phyloP scores from a whole-genome alignment of 1,140 invertebrate genomes.

The Rhynchophorus ferrugineus region DNA sequence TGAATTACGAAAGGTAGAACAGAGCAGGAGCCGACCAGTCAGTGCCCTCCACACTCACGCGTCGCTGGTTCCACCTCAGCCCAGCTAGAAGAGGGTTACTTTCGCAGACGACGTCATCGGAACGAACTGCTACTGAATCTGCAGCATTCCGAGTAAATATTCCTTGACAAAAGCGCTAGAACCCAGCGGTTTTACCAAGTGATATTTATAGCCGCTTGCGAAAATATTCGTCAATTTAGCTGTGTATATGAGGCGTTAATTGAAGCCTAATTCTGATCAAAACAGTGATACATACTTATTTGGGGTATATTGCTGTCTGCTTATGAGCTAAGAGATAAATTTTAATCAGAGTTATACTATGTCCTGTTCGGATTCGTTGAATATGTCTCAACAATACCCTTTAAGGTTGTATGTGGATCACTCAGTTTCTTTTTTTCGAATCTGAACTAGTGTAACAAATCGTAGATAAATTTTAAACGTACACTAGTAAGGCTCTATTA shows the following conservation, averaged over 20 bases:
- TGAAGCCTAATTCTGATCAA: not conserved
- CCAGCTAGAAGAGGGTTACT: conserved; percentile 43
- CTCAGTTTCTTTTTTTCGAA: too few species aligned
- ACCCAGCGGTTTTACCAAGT: not conserved
- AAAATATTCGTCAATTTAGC: not conserved
- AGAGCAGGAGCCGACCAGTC: conserved; percentile 38
- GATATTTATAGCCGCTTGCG: not conserved
- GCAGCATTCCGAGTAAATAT: conserved; percentile 3
- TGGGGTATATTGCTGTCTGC: too few species aligned
- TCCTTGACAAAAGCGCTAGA: conserved; percentile 6
- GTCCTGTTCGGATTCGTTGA: too few species aligned
- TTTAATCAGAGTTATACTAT: not conserved
- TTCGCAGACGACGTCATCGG: conserved; percentile 40
- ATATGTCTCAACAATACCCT: too few species aligned
- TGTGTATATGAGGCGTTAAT: not conserved
- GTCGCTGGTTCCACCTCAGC: conserved; percentile 41
- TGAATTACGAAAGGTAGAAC: conserved; percentile 30
- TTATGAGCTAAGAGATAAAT: too few species aligned
- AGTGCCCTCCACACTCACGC: conserved; percentile 44
- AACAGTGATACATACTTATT: too few species aligned
- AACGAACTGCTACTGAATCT: conserved; percentile 25
- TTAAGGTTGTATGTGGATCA: too few species aligned
- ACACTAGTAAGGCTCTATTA: too few species aligned
- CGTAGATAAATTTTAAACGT: too few species aligned
- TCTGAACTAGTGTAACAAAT: too few species aligned